These are phyloP conservation scores for Rhamphomyia laevipes DNA, from an alignment of 2,888 invertebrate genomes.

Conservation along the genomic window DNA sequence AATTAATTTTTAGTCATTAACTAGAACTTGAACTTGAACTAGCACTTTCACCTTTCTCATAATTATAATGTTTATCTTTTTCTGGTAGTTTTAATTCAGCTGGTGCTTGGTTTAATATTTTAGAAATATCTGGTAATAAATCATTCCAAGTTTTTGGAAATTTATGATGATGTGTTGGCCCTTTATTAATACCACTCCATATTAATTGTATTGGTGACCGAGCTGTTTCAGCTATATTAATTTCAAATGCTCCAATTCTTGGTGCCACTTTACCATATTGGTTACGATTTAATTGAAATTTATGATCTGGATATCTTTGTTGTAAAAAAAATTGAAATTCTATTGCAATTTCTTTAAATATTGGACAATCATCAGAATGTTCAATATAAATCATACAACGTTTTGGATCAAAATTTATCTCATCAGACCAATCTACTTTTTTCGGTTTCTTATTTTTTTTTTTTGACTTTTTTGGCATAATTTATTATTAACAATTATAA, in stretches of 20 bases:
- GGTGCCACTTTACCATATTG: constrained; percentile 20
- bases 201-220: constrained; percentile 23
- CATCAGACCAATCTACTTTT: constrained; percentile 27
- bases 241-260: constrained; percentile 19
- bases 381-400: constrained; percentile 31
- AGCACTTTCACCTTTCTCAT: no score
- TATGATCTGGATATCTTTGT: constrained; percentile 23
- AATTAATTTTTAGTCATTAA: no score
- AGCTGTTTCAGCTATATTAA: constrained; percentile 28
- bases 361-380: constrained; percentile 30
- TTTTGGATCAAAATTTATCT: constrained; percentile 24
- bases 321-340: constrained; percentile 23
- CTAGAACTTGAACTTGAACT: no score
- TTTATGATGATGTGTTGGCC: constrained; percentile 32
- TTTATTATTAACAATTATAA: no score
- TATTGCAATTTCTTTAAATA: constrained; percentile 27
- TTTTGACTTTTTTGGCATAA: not conserved
- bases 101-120: constrained; percentile 18
- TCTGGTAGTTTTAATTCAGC: no score
- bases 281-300: constrained; percentile 26
- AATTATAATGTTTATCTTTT: no score
- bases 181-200: constrained; percentile 28
- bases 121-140: constrained; percentile 23
- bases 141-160: constrained; percentile 23
- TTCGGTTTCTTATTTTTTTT: constrained; percentile 15